A percentile compares a stretch with the other conserved stretches of the same genome.
phyloP scores from a whole-genome alignment of 2,113 vertebrate species.

The Jaculus jaculus region DNA sequence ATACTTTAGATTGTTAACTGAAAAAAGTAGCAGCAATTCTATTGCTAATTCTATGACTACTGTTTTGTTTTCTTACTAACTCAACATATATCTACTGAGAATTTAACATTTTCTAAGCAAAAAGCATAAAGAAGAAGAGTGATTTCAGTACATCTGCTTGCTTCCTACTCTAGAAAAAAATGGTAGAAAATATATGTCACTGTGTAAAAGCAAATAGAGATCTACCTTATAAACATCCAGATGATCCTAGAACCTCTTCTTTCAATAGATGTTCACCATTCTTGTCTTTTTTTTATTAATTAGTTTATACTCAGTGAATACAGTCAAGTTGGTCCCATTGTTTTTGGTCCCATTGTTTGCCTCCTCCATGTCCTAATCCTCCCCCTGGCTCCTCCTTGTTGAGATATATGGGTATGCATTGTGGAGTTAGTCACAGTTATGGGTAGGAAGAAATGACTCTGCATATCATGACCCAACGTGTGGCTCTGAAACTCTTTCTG shows the following conservation, averaged over 20 bases:
- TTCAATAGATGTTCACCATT: neutral
- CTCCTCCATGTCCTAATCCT: no score
- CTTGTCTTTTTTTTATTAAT: no score
- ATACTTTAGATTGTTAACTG: neutral
- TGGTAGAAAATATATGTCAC: neutral
- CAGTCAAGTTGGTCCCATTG: no score
- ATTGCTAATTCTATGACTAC: neutral
- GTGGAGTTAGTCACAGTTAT: no score
- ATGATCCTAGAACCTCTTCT: neutral
- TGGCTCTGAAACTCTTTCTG: no score
- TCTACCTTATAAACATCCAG: neutral
- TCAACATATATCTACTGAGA: neutral
- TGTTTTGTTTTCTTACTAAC: neutral
- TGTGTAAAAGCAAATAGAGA: neutral
- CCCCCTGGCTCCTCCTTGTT: no score
- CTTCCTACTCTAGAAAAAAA: neutral
- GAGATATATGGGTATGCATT: no score
- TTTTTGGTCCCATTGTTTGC: no score
- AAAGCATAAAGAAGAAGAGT: neutral
- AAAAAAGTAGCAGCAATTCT: neutral
- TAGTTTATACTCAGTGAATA: no score
- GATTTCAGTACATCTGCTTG: neutral
- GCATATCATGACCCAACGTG: no score
- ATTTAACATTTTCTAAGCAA: neutral
- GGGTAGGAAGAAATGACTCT: no score